Conservation (phyloP, 2,888 invertebrate species). For the Tetanocera ferruginea region DNA sequence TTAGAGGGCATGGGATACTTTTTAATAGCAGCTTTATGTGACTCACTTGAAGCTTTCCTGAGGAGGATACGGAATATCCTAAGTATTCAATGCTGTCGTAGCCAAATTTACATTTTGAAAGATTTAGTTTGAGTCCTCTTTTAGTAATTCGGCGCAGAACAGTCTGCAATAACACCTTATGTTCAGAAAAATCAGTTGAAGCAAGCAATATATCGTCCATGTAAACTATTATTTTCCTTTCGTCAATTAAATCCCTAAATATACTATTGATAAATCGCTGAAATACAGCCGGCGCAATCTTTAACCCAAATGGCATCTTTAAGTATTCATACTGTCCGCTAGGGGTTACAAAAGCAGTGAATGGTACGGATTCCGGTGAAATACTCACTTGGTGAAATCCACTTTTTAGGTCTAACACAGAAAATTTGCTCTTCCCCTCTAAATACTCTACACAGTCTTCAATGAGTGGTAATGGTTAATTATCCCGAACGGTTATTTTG, state of each 20-base stretch:
- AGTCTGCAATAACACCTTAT: not conserved
- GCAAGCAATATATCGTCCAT: no score
- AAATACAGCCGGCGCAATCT: no score
- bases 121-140: no score
- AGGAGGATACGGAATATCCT: not conserved
- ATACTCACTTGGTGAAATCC: no score
- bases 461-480: no score
- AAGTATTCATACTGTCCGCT: not conserved
- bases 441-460: not conserved
- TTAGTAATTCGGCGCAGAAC: no score
- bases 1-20: not conserved
- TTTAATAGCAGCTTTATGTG: not conserved
- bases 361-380: not conserved
- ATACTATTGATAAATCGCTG: no score
- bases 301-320: not conserved
- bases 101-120: no score
- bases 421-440: no score
- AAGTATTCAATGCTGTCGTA: not conserved
- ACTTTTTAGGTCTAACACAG: no score
- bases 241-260: not conserved
- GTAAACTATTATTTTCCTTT: not conserved
- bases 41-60: not conserved
- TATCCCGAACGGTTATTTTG: no score
- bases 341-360: not conserved
- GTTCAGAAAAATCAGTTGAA: not conserved